Percentiles rank a stretch among this genome's conserved stretches.
Conservation (phyloP, 2,797 vertebrate species). For the Coluber constrictor region DNA sequence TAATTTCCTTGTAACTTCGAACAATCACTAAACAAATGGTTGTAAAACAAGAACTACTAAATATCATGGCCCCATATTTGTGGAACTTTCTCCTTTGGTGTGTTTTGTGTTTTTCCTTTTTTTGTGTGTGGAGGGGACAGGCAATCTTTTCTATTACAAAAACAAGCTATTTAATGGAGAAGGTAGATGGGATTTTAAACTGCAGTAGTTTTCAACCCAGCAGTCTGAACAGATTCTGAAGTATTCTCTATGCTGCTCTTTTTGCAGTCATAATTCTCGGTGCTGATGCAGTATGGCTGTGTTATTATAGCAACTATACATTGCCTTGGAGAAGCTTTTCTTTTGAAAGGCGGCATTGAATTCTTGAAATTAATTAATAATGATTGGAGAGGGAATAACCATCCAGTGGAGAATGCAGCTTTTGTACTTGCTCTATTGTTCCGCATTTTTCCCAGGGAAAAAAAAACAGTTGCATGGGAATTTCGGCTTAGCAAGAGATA, state of each 20-base stretch:
- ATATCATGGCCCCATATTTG: not conserved
- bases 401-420: not conserved
- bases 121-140: not conserved
- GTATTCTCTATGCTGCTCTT: not conserved
- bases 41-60: not conserved
- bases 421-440: not conserved
- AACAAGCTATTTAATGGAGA: not conserved
- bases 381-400: not conserved
- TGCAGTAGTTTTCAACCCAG: not conserved
- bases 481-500: not conserved
- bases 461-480: not conserved
- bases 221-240: too few relatives aligned
- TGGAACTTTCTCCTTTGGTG: not conserved
- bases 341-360: not conserved
- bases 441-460: not conserved
- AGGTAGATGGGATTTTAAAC: not conserved
- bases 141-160: not conserved
- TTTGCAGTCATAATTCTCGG: not conserved
- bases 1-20: not conserved
- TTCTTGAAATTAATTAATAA: slow-evolving; percentile 1
- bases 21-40: not conserved
- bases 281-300: not conserved
- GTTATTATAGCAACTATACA: not conserved
- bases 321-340: not conserved
- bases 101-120: not conserved